Evolutionary conservation across 30 jellyfish, hydroid and myxozoan genomes (phyloP), one percentile per base, ranked within the genome.

Genomic region (Clytia hemisphaerica): DNA sequence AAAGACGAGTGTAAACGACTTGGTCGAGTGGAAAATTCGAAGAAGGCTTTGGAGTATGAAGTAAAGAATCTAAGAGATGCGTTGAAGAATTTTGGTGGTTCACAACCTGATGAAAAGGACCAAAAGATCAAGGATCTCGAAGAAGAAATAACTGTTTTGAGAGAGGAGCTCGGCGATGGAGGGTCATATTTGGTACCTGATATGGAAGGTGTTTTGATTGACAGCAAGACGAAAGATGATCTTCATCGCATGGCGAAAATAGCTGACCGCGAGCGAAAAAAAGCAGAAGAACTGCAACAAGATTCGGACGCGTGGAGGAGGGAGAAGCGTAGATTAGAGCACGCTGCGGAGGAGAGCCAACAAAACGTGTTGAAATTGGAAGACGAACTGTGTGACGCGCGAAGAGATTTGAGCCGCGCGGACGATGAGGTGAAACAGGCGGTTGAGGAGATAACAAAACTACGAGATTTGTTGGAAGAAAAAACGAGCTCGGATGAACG

Each of bases 371-470:
- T n/a, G n/a, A n/a, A n/a, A 40, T 45, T 67, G n/a, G 45, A 15
- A 36, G 45, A 67, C 19, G 73, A 38, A 12, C 38, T 42, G 18
- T 29, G 30, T 37, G 72, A 3, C 19, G 29, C 3, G 27, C 46
- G 45, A 36, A 30, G 27, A 18, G 73, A 38, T 5, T 4, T 37
- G 2, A 14, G n/a, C 10, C 36, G 42, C 14, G n/a, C 29, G 14
- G 93, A 76, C 6, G 77, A 38, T 0, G 85, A 73, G 40, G 63
- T 59, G 67, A 37, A 61, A 5, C 47, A 49, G 26, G 64, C 81
- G 34, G 78, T 76, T 29, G 96, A 72, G 9, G 94, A 55, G 28
- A 61, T 86, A 67, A 53, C n/a, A 73, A 78, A 19, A 53, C 84
- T 22, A 47, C 62, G 19, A 67, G 55, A 49, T 31, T 78, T 14